phyloP scores from a whole-genome alignment of 2,797 vertebrate genomes.

The Staurois parvus region DNA sequence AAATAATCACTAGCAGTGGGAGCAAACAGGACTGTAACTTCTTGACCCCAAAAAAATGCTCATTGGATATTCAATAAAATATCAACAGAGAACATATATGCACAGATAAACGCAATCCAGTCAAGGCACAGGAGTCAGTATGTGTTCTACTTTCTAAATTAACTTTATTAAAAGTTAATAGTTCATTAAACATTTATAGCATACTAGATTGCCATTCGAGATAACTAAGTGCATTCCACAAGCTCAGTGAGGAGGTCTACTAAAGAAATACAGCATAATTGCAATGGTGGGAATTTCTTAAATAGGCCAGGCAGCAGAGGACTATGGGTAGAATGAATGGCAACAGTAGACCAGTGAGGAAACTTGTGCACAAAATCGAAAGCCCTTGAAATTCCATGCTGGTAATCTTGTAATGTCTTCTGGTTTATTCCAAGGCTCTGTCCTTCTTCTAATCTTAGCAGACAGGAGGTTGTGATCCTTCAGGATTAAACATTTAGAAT shows the following conservation, averaged over 20 bases:
- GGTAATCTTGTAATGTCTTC: slow-evolving; percentile 22
- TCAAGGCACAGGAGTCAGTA: slow-evolving; percentile 10
- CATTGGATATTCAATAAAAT: too few relatives aligned
- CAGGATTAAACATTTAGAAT: slow-evolving; percentile 63
- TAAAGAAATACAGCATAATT: not conserved
- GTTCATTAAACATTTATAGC: slow-evolving; percentile 61
- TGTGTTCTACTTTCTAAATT: slow-evolving; percentile 58
- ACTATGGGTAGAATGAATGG: not conserved
- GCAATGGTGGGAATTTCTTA: not conserved
- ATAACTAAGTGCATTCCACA: slow-evolving; percentile 54
- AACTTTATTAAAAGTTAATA: slow-evolving; percentile 62
- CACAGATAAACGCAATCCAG: not conserved
- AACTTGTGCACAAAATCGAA: not conserved
- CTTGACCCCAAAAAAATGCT: too few relatives aligned
- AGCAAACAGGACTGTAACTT: too few relatives aligned
- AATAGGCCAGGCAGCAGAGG: not conserved
- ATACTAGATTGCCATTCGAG: slow-evolving; percentile 52
- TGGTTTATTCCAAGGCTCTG: slow-evolving; percentile 40
- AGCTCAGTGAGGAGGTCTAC: slow-evolving; percentile 18
- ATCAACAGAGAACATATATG: not conserved
- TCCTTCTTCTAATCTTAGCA: slow-evolving; percentile 59
- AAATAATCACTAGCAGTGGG: too few relatives aligned
- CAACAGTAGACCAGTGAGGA: not conserved
- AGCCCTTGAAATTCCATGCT: not conserved
- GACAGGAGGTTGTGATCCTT: slow-evolving; percentile 60